Percentiles rank a stretch among this genome's conserved stretches.
Conservation (phyloP, 2,113 vertebrate species). For the Puffinus mauretanicus region DNA sequence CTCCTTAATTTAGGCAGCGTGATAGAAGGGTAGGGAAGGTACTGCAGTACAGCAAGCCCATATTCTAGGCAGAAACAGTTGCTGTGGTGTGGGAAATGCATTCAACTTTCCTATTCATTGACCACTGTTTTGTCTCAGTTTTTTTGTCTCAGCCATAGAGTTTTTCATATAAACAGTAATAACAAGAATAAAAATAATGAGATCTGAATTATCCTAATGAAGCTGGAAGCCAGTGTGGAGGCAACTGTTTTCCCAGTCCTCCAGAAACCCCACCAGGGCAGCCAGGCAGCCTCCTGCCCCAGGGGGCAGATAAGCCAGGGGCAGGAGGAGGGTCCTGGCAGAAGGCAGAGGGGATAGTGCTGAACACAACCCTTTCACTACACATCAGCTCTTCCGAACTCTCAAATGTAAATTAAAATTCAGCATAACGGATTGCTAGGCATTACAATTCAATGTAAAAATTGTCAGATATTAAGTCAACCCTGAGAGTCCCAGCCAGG, state of each 20-base stretch:
- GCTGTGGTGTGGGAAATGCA: neutral
- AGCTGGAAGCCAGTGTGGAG: neutral
- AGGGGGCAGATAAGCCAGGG: neutral
- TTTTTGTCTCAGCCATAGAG: neutral
- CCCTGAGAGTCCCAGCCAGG: neutral
- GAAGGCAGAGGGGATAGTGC: neutral
- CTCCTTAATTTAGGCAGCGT: neutral
- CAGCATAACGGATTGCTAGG: neutral
- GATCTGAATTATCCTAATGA: neutral
- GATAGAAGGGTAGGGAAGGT: neutral
- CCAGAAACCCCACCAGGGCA: neutral
- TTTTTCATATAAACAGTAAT: neutral
- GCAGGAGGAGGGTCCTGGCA: neutral
- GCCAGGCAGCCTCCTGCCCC: neutral
- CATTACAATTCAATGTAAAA: neutral
- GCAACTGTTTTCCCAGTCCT: neutral
- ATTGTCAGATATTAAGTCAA: neutral
- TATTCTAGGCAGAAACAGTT: neutral
- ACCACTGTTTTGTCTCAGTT: neutral
- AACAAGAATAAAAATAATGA: neutral
- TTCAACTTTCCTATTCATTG: neutral
- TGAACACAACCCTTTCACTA: neutral
- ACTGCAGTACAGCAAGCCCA: neutral
- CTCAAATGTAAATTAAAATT: neutral
- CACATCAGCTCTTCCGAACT: neutral